Conservation (phyloP, 1,140 invertebrate species). For the Zaprionus ghesquierei region DNA sequence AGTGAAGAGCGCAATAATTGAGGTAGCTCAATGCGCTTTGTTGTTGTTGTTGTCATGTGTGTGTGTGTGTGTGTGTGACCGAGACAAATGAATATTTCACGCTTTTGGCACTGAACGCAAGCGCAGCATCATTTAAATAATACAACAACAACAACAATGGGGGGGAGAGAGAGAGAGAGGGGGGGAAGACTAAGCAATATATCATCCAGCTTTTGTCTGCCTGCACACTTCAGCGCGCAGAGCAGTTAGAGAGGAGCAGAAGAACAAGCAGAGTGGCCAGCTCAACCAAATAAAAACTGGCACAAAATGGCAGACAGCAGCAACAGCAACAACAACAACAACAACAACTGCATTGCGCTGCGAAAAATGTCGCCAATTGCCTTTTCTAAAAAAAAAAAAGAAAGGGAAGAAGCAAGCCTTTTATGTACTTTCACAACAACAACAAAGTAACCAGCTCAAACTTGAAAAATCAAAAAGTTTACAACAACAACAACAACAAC, state of each 20-base stretch:
- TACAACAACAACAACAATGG: constrained; percentile 6
- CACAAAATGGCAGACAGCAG: constrained; percentile 39
- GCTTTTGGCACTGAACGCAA: constrained; percentile 45
- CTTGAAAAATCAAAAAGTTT: constrained; percentile 35
- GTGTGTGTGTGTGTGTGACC: no score
- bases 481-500: constrained; percentile 32
- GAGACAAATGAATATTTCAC: constrained; percentile 57
- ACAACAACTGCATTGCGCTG: constrained; percentile 15
- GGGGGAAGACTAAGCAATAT: constrained; percentile 7
- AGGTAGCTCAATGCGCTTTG: constrained; percentile 10
- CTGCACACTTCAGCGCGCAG: constrained; percentile 32
- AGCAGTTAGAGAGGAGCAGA: constrained; percentile 7
- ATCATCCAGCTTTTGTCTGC: constrained; percentile 36
- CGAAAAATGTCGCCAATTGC: constrained; percentile 57
- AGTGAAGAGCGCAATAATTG: constrained; percentile 39
- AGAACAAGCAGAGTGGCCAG: not conserved
- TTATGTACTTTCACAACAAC: constrained; percentile 56
- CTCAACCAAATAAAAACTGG: constrained; percentile 45
- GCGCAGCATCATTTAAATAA: constrained; percentile 53
- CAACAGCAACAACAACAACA: constrained; percentile 44
- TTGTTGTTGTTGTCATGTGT: constrained; percentile 9
- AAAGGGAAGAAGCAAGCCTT: constrained; percentile 34
- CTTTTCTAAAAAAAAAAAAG: constrained; percentile 71
- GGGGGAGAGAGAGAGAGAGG: not conserved
- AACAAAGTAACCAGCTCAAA: constrained; percentile 32